Conservation (phyloP, 2,888 invertebrate species). For the Nephrotoma flavescens region DNA sequence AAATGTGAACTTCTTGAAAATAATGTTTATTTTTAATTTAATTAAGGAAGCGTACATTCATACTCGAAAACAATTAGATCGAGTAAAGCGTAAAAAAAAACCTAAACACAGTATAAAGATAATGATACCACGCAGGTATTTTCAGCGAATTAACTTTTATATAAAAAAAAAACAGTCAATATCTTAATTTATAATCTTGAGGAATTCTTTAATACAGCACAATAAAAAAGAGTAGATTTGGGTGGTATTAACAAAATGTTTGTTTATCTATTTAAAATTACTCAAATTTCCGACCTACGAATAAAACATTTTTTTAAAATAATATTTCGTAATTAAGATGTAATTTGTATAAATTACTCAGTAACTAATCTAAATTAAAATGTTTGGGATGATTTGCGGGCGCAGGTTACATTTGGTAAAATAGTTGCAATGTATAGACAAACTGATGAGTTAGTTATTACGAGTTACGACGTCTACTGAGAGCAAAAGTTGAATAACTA, state of each 20-base stretch:
- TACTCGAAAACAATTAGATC: not conserved
- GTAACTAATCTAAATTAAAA: not conserved
- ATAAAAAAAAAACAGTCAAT: not conserved
- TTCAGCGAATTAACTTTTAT: not conserved
- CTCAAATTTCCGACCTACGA: not conserved
- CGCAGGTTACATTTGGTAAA: not conserved
- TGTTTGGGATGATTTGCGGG: not conserved
- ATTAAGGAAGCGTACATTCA: not conserved
- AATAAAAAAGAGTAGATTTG: not conserved
- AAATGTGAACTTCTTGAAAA: not conserved
- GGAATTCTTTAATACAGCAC: not conserved
- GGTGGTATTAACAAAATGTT: not conserved
- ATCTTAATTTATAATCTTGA: not conserved
- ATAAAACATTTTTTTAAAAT: not conserved
- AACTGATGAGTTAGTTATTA: too few relatives aligned
- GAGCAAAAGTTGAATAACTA: not conserved
- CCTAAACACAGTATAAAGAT: not conserved
- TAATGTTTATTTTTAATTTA: not conserved
- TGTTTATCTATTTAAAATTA: not conserved
- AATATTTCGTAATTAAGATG: not conserved
- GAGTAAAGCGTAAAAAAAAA: too few relatives aligned
- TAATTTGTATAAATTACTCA: not conserved
- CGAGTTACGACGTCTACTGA: too few relatives aligned
- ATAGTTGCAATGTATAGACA: too few relatives aligned
- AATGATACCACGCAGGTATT: not conserved